phyloP scores from a whole-genome alignment of 2,888 invertebrate species.

The Oscheius sp. region DNA sequence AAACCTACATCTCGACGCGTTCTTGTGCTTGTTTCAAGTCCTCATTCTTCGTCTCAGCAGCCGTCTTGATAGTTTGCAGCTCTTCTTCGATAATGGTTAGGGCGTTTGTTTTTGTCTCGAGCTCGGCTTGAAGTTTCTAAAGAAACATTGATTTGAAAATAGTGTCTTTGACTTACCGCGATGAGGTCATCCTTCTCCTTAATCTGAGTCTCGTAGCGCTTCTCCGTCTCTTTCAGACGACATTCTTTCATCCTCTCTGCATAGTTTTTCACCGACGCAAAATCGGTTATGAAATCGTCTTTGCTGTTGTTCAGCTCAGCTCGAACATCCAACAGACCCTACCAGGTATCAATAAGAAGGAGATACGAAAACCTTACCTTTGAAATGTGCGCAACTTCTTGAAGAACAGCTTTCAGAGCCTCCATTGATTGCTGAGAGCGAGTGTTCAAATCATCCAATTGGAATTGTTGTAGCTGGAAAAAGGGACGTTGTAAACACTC shows the following conservation, averaged over 20 bases:
- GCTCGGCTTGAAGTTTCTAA: constrained; percentile 17
- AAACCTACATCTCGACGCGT: constrained; percentile 18
- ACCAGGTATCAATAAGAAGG: not conserved
- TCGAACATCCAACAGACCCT: constrained; percentile 40
- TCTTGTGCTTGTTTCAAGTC: constrained; percentile 8
- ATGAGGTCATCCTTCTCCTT: constrained; percentile 32
- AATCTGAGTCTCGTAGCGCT: constrained; percentile 3
- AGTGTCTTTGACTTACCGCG: constrained; percentile 15
- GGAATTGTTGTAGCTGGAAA: constrained; percentile 38
- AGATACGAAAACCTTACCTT: constrained; percentile 17
- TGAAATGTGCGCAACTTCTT: constrained; percentile 36
- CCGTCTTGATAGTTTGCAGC: constrained; percentile 12
- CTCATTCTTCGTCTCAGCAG: not conserved
- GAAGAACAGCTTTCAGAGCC: constrained; percentile 38
- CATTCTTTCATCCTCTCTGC: not conserved
- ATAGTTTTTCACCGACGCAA: constrained; percentile 22
- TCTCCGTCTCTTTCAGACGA: constrained; percentile 1
- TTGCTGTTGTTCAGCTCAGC: constrained; percentile 38
- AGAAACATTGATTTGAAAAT: not conserved
- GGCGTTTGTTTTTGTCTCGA: not conserved
- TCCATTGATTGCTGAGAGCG: constrained; percentile 43
- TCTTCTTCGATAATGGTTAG: constrained; percentile 32
- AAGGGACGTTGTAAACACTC: not conserved
- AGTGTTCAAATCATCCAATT: constrained; percentile 45
- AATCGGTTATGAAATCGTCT: constrained; percentile 38